Evolutionary conservation across 1,140 invertebrate genomes (phyloP), one percentile per base, ranked within the genome.

Genomic region (Cotesia vestalis): DNA sequence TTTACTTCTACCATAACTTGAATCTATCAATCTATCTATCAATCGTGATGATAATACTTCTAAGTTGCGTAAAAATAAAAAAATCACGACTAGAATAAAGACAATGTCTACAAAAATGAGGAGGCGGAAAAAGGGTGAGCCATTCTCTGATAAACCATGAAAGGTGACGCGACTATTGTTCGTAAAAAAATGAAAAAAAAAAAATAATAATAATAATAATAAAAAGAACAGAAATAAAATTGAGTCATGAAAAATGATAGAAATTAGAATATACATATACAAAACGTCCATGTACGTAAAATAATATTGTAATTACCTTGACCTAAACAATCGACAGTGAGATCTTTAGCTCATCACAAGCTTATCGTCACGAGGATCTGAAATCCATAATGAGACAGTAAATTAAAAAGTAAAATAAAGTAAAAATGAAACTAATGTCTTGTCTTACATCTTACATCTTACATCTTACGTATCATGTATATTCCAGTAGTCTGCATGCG

Each of bases 271-370:
- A 20, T 61, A 27, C 8, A 34, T 61, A 61, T 27, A 27, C 27
- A 27, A 1, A 27, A 81, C 79, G 79, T 84, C 80, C 80, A 79
- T 83, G 81, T 78, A 75, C 77, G 80, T 2, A n/a, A 73, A 82
- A 83, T 83, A 79, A 79, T 78, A 78, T 73, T 77, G 74, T 74
- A 79, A 76, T 83, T 81, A 83, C 83, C 82, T 80, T 85, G 83
- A 84, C 83, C 83, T 84, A 84, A 83, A 82, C 81, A 81, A 79
- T 46, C 40, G 40, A 81, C 78, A 72, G 68, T 69, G 72, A 51
- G 75, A 76, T 81, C 79, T 80, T 46, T 40, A 9, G 27, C 67
- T 55, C 57, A 38, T 55, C 38, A 55, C 36, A 14, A 36, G 46
- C 59, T 35, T 59, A 20, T 59, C 67, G 53, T 69, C 11, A 66